These are phyloP conservation scores for Dugesia japonica DNA, from an alignment of 2,888 invertebrate genomes.

Conservation along the genomic window DNA sequence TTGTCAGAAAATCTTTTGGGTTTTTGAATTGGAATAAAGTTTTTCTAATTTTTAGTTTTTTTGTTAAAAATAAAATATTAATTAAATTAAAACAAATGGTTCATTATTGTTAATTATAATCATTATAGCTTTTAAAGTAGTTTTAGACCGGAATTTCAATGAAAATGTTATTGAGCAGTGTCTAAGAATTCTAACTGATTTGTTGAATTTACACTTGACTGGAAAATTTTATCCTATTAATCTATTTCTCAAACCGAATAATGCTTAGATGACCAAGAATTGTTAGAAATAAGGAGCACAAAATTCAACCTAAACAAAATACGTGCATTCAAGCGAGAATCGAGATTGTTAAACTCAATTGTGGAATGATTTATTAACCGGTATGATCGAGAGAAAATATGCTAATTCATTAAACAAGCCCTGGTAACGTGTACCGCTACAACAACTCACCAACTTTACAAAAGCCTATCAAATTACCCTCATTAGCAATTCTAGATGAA, in stretches of 20 bases:
- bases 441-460: constrained; percentile 20
- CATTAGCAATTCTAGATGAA: constrained; percentile 16
- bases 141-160: background rate
- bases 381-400: constrained; percentile 20
- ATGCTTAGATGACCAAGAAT: background rate
- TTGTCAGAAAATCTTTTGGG: no score
- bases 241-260: background rate
- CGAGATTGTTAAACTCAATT: constrained; percentile 9
- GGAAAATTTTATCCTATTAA: background rate
- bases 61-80: no score
- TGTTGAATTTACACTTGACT: constrained; percentile 15
- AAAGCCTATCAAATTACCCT: constrained; percentile 20
- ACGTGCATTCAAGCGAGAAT: constrained; percentile 13
- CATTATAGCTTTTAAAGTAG: no score
- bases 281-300: constrained; percentile 9
- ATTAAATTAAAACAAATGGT: no score
- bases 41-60: no score
- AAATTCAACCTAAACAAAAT: background rate
- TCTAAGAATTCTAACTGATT: constrained; percentile 11
- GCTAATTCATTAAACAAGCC: constrained; percentile 20
- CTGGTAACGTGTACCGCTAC: constrained; percentile 11
- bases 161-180: background rate
- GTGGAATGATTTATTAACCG: constrained; percentile 20
- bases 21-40: no score
- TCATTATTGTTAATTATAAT: no score